These are phyloP conservation scores for Periplaneta americana DNA, from an alignment of 1,140 invertebrate genomes.

Conservation along the genomic window DNA sequence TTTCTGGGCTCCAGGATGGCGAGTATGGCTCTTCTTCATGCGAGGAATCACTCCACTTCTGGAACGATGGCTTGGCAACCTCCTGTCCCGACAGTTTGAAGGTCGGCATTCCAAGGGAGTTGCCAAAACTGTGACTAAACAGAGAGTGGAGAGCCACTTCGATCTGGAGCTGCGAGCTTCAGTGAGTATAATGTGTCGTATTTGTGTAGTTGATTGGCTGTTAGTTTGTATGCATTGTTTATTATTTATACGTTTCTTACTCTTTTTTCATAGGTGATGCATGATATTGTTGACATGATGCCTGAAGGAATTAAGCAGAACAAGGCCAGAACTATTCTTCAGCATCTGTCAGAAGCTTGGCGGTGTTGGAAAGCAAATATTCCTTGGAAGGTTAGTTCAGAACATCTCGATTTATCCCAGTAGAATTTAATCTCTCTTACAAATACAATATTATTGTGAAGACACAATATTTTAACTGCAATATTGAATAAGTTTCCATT, in stretches of 20 bases:
- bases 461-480: no score
- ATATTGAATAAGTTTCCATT: no score
- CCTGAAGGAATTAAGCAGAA: conserved; percentile 99
- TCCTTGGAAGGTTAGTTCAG: conserved; percentile 84
- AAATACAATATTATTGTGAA: no score
- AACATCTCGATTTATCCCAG: background rate
- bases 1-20: conserved; percentile 98
- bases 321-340: conserved; percentile 96
- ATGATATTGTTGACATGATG: conserved; percentile 99
- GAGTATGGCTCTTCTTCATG: conserved; percentile 99
- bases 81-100: conserved; percentile 97
- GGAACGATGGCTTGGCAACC: conserved; percentile 97
- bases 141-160: conserved; percentile 98
- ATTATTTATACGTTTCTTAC: no score
- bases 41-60: conserved; percentile 96
- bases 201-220: no score
- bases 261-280: conserved; percentile 68
- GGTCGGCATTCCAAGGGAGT: conserved; percentile 98
- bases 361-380: conserved; percentile 99
- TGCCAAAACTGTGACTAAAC: conserved; percentile 99
- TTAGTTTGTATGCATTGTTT: no score
- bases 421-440: background rate
- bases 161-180: conserved; percentile 96
- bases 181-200: conserved; percentile 53
- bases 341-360: conserved; percentile 99